phyloP scores from a whole-genome alignment of 2,888 invertebrate species.

The Stenichneumon culpator region DNA sequence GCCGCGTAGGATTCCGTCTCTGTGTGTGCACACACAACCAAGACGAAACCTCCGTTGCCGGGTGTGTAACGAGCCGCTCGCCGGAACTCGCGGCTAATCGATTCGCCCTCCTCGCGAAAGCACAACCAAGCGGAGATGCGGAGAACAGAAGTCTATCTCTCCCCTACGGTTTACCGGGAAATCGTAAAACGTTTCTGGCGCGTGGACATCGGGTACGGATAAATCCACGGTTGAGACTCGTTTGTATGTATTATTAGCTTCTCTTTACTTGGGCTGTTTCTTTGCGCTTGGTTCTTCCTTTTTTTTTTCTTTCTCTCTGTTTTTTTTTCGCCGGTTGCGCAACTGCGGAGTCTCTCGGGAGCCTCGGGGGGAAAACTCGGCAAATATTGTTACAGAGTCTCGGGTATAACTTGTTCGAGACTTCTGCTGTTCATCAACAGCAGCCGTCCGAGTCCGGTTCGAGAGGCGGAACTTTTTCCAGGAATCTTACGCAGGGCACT shows the following conservation, averaged over 20 bases:
- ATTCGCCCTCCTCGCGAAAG: slow-evolving; percentile 55
- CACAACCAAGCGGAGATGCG: neutral
- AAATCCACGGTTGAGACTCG: slow-evolving; percentile 26
- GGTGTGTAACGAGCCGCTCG: slow-evolving; percentile 44
- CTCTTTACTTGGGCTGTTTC: slow-evolving; percentile 3
- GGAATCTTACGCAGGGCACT: neutral
- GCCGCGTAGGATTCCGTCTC: neutral
- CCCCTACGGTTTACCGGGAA: slow-evolving; percentile 53
- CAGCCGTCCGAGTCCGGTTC: neutral
- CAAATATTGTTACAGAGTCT: slow-evolving; percentile 39
- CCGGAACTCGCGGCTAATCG: slow-evolving; percentile 64
- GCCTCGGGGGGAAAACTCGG: neutral
- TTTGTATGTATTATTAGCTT: slow-evolving; percentile 49
- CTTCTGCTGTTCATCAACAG: slow-evolving; percentile 22
- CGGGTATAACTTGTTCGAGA: slow-evolving; percentile 11
- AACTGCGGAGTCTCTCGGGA: slow-evolving; percentile 12
- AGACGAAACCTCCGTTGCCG: slow-evolving; percentile 27
- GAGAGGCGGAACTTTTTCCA: slow-evolving; percentile 1
- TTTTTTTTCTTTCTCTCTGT: slow-evolving; percentile 1
- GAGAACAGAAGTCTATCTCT: neutral
- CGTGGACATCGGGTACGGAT: neutral
- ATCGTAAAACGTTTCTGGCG: slow-evolving; percentile 59
- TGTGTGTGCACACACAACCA: neutral
- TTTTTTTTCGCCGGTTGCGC: neutral
- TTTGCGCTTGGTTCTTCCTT: slow-evolving; percentile 1